Percentiles rank a stretch among this genome's conserved stretches.
Conservation (phyloP, 1,140 invertebrate species). For the Charaxes varanes region DNA sequence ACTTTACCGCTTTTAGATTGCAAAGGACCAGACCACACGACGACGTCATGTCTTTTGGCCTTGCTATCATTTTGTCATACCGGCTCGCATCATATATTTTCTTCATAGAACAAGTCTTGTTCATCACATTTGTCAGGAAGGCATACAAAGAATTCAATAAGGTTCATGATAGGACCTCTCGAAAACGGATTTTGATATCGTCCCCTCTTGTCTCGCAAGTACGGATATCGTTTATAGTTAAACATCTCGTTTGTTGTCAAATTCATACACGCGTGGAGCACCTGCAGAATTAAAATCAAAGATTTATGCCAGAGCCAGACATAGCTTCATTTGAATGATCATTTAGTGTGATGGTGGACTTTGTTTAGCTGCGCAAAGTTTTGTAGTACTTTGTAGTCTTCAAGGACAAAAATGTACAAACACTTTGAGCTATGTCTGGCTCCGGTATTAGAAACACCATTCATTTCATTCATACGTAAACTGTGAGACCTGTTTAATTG, state of each 20-base stretch:
- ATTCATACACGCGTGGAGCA: constrained; percentile 91
- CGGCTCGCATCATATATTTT: constrained; percentile 74
- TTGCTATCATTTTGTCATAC: constrained; percentile 14
- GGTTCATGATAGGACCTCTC: constrained; percentile 87
- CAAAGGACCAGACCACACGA: constrained; percentile 13
- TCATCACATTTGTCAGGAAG: constrained; percentile 83
- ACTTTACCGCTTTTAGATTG: constrained; percentile 14
- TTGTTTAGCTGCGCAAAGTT: too few relatives aligned
- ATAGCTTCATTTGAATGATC: too few relatives aligned
- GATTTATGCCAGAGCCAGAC: neutral
- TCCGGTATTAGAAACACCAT: too few relatives aligned
- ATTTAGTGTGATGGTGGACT: too few relatives aligned
- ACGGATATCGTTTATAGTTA: constrained; percentile 92
- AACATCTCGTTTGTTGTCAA: constrained; percentile 96
- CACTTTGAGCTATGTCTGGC: too few relatives aligned
- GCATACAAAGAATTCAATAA: constrained; percentile 92
- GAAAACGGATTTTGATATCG: constrained; percentile 93
- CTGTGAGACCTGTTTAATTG: too few relatives aligned
- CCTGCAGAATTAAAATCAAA: constrained; percentile 70
- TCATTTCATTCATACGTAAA: too few relatives aligned
- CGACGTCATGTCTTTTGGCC: constrained; percentile 12
- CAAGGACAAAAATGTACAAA: too few relatives aligned
- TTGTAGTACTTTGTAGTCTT: too few relatives aligned
- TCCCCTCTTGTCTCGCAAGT: constrained; percentile 89
- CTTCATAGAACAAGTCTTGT: constrained; percentile 81